A percentile compares a stretch with the other conserved stretches of the same genome.
These are phyloP conservation scores for Plemyria rubiginata DNA, from an alignment of 2,888 invertebrate species.

Conservation along the genomic window DNA sequence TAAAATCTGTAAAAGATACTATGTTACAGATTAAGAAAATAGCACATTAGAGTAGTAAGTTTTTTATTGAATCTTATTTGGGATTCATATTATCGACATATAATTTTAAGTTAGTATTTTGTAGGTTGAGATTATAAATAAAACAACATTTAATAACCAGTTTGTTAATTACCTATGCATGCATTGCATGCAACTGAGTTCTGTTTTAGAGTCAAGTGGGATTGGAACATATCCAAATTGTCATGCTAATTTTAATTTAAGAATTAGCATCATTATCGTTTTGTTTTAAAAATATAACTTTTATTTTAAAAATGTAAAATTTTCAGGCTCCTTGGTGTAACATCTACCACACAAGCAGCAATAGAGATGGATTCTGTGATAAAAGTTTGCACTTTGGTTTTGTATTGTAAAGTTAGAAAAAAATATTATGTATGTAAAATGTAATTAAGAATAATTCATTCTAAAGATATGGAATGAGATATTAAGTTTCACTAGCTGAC, in stretches of 20 bases:
- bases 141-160: constrained; percentile 4
- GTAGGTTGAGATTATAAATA: constrained; percentile 15
- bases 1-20: no score
- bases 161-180: no score
- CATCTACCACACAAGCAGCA: not conserved
- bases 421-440: constrained; percentile 10
- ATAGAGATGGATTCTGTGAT: constrained; percentile 50
- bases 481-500: constrained; percentile 35
- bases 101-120: constrained; percentile 14
- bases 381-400: constrained; percentile 48
- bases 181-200: constrained; percentile 1
- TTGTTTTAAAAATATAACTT: no score
- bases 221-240: constrained; percentile 12
- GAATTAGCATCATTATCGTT: no score
- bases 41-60: no score
- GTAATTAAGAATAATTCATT: constrained; percentile 39
- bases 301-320: constrained; percentile 4
- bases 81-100: not conserved
- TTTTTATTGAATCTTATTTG: not conserved
- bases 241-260: no score
- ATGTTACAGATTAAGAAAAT: no score
- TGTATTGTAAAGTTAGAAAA: constrained; percentile 26
- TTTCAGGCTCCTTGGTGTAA: constrained; percentile 15
- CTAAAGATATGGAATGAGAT: constrained; percentile 52
- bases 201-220: constrained; percentile 24